These are phyloP conservation scores for Gadus macrocephalus DNA, from an alignment of 2,113 vertebrate genomes.

Conservation along the genomic window DNA sequence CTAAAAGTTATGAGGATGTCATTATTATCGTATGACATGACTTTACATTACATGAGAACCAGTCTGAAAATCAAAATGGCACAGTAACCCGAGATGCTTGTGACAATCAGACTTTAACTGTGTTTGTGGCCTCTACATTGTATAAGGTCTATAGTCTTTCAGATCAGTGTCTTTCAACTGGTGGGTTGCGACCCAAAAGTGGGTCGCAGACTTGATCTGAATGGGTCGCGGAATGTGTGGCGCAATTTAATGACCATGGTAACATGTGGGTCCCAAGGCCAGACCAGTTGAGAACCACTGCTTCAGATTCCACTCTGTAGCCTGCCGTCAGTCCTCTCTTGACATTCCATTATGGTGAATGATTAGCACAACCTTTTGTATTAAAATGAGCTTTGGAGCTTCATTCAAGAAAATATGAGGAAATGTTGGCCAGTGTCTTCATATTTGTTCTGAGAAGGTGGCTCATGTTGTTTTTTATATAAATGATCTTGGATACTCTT, in stretches of 20 bases:
- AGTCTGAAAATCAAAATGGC: slow-evolving; percentile 27
- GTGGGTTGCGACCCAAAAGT: too few relatives aligned
- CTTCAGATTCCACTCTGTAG: too few relatives aligned
- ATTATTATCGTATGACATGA: slow-evolving; percentile 23
- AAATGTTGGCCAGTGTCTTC: background rate
- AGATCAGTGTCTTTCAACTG: too few relatives aligned
- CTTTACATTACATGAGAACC: slow-evolving; percentile 20
- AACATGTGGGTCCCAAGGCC: too few relatives aligned
- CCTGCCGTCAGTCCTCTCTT: background rate
- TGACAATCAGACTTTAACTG: slow-evolving; percentile 24
- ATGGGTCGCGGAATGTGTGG: too few relatives aligned
- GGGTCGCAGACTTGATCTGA: too few relatives aligned
- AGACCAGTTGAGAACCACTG: too few relatives aligned
- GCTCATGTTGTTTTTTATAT: too few relatives aligned
- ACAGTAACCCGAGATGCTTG: slow-evolving; percentile 28
- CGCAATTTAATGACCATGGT: slow-evolving; percentile 29
- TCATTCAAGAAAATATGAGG: slow-evolving; percentile 40
- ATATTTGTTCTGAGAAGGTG: background rate
- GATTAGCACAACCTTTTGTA: slow-evolving; percentile 50
- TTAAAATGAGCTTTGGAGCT: slow-evolving; percentile 53
- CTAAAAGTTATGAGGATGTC: slow-evolving; percentile 7
- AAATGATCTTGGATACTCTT: too few relatives aligned
- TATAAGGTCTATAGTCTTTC: slow-evolving; percentile 29
- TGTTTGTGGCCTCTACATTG: slow-evolving; percentile 5
- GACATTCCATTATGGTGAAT: slow-evolving; percentile 45